Conservation (phyloP, 2,888 invertebrate genomes). For the Thereva nobilitata region DNA sequence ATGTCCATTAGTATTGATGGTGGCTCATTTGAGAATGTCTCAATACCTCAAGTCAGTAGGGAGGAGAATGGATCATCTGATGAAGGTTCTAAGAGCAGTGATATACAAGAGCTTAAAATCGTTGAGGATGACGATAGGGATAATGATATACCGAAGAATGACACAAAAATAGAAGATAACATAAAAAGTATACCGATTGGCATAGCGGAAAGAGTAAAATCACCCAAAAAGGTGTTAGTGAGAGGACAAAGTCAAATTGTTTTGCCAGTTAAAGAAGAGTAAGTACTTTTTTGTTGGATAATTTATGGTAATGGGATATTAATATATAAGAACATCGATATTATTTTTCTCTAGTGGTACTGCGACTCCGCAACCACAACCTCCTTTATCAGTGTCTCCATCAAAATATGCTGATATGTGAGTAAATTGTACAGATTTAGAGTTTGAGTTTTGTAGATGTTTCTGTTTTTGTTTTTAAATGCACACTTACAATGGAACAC, state of each 20-base stretch:
- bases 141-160: not conserved
- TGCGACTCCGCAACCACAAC: slow-evolving; percentile 12
- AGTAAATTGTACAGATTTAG: slow-evolving; percentile 29
- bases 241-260: slow-evolving; percentile 55
- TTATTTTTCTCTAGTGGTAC: slow-evolving; percentile 37
- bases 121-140: slow-evolving; percentile 32
- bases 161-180: slow-evolving; percentile 6
- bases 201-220: slow-evolving; percentile 50
- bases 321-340: not conserved
- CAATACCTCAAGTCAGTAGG: slow-evolving; percentile 26
- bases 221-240: slow-evolving; percentile 48
- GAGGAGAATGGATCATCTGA: slow-evolving; percentile 26
- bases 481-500: too few species aligned
- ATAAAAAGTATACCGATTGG: slow-evolving; percentile 43
- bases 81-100: slow-evolving; percentile 22
- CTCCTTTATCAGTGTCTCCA: slow-evolving; percentile 26
- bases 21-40: slow-evolving; percentile 40
- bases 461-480: too few species aligned
- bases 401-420: slow-evolving; percentile 39
- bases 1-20: slow-evolving; percentile 43
- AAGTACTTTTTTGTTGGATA: slow-evolving; percentile 47
- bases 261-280: slow-evolving; percentile 53
- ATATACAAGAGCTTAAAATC: slow-evolving; percentile 33
- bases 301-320: not conserved
- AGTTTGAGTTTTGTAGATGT: too few species aligned